Evolutionary conservation across 2,888 invertebrate genomes (phyloP).

Genomic region (Sarcophaga carnaria): DNA sequence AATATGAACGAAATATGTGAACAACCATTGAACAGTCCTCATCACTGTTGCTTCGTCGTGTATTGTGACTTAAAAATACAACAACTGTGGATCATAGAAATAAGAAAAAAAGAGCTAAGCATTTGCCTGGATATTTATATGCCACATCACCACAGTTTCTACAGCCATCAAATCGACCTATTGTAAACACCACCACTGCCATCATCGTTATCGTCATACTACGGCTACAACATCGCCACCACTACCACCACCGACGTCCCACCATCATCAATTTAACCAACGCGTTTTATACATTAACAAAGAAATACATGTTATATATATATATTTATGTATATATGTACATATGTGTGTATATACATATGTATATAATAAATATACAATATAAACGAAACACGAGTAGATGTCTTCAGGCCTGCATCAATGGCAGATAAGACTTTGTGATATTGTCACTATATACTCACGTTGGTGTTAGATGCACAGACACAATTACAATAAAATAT

Average conservation of each 20-base stretch:
- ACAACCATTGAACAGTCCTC: slow-evolving; percentile 59
- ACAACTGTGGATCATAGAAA: slow-evolving; percentile 27
- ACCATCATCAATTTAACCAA: neutral
- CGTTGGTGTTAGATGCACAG: neutral
- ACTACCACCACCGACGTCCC: neutral
- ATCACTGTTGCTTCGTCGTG: slow-evolving; percentile 38
- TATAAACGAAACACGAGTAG: neutral
- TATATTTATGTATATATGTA: neutral
- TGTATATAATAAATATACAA: neutral
- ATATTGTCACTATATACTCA: neutral
- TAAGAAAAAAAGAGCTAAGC: slow-evolving; percentile 29
- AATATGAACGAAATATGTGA: slow-evolving; percentile 36
- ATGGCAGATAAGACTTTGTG: slow-evolving; percentile 18
- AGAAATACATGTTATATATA: neutral
- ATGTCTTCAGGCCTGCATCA: slow-evolving; percentile 41
- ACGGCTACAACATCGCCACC: neutral
- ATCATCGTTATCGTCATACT: neutral
- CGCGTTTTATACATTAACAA: neutral
- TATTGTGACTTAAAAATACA: slow-evolving; percentile 23
- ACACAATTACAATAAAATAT: neutral
- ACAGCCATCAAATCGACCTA: slow-evolving; percentile 26
- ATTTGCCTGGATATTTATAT: slow-evolving; percentile 16
- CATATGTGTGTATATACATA: neutral
- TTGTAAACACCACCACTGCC: slow-evolving; percentile 30
- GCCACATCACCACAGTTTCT: neutral